Evolutionary conservation across 2,797 vertebrate species (phyloP).

Genomic region (Megaceryle alcyon): DNA sequence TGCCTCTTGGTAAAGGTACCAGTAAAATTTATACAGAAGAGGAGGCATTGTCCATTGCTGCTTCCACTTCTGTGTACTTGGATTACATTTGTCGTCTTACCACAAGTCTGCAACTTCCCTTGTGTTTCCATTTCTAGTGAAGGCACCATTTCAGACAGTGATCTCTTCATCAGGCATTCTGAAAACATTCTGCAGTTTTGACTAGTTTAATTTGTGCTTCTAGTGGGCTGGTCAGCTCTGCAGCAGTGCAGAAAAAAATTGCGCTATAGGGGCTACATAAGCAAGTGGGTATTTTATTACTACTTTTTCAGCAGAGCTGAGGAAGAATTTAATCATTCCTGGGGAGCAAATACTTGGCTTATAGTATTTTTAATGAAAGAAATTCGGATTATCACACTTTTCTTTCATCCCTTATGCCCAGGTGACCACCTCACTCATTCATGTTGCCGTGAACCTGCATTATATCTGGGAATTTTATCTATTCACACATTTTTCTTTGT

Average conservation of each 20-base stretch:
- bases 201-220: background rate
- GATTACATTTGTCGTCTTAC: background rate
- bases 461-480: background rate
- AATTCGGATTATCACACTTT: background rate
- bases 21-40: background rate
- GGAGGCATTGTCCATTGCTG: background rate
- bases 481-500: background rate
- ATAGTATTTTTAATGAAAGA: background rate
- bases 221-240: background rate
- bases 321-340: background rate
- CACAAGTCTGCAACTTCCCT: background rate
- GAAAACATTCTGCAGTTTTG: background rate
- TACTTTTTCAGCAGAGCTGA: background rate
- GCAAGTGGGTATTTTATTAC: background rate
- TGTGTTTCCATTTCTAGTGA: background rate
- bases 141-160: background rate
- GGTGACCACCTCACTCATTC: background rate
- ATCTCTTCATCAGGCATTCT: background rate
- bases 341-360: background rate
- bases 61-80: background rate
- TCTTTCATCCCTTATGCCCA: background rate
- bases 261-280: background rate
- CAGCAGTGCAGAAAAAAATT: background rate
- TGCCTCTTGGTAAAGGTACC: background rate
- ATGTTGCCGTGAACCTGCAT: background rate